phyloP scores from a whole-genome alignment of 2,113 vertebrate genomes.

The Haliaeetus leucogaster region DNA sequence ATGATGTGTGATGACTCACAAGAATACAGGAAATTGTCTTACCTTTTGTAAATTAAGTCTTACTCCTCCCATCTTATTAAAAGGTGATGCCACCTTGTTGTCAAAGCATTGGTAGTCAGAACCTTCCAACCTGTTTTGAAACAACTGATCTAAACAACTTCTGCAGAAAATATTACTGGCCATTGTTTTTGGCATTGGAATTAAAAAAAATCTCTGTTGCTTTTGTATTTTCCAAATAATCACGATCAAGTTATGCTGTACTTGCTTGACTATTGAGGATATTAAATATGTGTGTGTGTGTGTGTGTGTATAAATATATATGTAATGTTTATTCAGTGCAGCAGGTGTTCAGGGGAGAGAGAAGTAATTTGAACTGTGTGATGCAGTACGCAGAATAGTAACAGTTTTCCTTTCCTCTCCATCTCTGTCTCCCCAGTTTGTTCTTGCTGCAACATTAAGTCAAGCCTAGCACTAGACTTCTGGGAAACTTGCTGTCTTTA shows the following conservation, averaged over 20 bases:
- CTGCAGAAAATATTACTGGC: not conserved
- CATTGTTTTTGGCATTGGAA: not conserved
- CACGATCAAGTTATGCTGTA: not conserved
- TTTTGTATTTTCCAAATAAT: not conserved
- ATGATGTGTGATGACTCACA: not conserved
- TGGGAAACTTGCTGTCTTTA: not conserved
- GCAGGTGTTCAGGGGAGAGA: not conserved
- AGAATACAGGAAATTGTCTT: conserved; percentile 38
- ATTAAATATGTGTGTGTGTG: not conserved
- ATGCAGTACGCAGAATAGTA: not conserved
- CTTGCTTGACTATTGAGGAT: not conserved
- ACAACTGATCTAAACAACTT: not conserved
- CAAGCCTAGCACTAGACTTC: not conserved
- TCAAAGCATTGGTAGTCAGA: not conserved
- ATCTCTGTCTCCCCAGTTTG: not conserved
- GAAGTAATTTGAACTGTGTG: not conserved
- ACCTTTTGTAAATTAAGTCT: conserved; percentile 30
- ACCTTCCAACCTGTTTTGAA: not conserved
- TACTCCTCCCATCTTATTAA: conserved; percentile 29
- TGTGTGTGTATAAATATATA: not conserved
- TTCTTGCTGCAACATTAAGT: not conserved
- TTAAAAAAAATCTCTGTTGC: not conserved
- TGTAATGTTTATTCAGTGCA: not conserved
- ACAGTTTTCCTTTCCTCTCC: not conserved
- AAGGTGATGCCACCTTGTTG: not conserved